Conservation (phyloP, 2,888 invertebrate genomes). For the Megamerina dolium region DNA sequence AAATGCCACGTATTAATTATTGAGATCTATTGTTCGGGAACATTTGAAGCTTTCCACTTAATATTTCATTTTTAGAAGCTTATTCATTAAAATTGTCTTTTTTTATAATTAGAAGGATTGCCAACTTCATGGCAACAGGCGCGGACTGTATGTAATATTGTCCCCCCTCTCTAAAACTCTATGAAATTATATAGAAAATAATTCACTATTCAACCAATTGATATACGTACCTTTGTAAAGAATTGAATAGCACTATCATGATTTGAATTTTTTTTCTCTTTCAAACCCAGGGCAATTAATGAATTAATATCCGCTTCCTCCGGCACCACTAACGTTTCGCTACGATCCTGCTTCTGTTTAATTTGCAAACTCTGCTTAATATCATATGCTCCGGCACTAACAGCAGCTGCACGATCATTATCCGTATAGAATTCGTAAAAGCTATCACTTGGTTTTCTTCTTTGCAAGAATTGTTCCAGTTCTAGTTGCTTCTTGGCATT, state of each 20-base stretch:
- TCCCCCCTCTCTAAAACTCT: no score
- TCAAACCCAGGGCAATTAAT: slow-evolving; percentile 67
- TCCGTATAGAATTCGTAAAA: slow-evolving; percentile 80
- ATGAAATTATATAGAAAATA: no score
- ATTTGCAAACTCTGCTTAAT: slow-evolving; percentile 78
- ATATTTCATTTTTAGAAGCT: no score
- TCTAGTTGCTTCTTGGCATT: slow-evolving; percentile 34
- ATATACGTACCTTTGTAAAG: slow-evolving; percentile 70
- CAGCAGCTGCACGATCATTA: slow-evolving; percentile 85
- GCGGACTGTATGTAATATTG: no score
- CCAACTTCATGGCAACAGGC: no score
- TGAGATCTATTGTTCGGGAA: no score
- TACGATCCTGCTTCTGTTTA: slow-evolving; percentile 72
- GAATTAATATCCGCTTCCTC: slow-evolving; percentile 74
- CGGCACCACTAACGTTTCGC: slow-evolving; percentile 64
- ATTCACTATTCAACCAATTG: no score
- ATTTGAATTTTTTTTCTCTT: slow-evolving; percentile 71
- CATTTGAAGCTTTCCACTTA: no score
- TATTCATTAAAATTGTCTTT: no score
- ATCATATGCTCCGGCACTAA: slow-evolving; percentile 69
- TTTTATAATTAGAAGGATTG: no score
- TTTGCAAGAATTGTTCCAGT: slow-evolving; percentile 35
- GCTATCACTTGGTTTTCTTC: slow-evolving; percentile 43
- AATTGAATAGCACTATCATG: slow-evolving; percentile 66
- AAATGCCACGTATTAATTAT: no score